phyloP scores from a whole-genome alignment of 2,797 vertebrate species.

The Cyclopterus lumpus region DNA sequence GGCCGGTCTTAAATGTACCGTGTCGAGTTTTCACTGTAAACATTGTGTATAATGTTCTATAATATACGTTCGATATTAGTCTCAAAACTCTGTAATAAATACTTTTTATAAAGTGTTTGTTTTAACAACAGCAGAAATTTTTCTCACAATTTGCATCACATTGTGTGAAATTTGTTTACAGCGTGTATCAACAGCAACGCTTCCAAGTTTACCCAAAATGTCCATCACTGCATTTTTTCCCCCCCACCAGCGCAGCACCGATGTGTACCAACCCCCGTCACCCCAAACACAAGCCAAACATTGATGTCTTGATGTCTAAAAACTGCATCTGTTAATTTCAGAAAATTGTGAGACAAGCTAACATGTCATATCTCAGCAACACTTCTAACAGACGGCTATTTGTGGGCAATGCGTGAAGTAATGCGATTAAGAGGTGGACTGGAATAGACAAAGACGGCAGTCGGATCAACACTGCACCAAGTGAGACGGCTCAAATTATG shows the following conservation, averaged over 20 bases:
- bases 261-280: background rate
- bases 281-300: background rate
- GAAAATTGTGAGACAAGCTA: background rate
- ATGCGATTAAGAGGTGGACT: background rate
- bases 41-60: background rate
- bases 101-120: too few relatives aligned
- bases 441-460: constrained; percentile 6
- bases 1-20: background rate
- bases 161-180: background rate
- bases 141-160: background rate
- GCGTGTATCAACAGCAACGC: background rate
- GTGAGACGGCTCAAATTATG: constrained; percentile 23
- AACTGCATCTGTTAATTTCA: background rate
- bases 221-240: background rate
- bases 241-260: background rate
- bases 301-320: background rate
- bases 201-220: background rate
- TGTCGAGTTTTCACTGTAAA: background rate
- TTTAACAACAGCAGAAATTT: background rate
- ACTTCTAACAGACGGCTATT: background rate
- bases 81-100: background rate
- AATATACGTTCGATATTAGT: background rate
- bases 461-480: constrained; percentile 24
- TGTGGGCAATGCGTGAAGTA: background rate
- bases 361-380: background rate